Evolutionary conservation across 2,888 invertebrate species (phyloP).

Genomic region (Ormyrus thymus): DNA sequence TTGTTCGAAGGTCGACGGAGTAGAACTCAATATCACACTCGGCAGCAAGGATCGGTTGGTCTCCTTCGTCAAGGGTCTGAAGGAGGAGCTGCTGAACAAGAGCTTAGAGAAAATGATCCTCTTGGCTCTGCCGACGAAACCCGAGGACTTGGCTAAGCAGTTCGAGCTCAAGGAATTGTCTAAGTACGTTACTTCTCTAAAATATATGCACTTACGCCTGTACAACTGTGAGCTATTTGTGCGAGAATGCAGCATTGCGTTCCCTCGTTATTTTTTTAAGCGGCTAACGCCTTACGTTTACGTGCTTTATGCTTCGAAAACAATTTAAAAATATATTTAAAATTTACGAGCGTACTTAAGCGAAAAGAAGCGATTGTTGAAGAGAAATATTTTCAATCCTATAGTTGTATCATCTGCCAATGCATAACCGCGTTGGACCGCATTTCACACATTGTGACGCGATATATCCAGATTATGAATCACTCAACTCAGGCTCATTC

Average conservation of each 20-base stretch:
- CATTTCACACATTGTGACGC: too few species aligned
- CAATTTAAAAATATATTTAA: neutral
- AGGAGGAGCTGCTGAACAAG: slow-evolving; percentile 71
- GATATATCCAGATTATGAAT: too few species aligned
- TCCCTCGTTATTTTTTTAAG: neutral
- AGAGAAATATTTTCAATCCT: too few species aligned
- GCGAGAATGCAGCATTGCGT: neutral
- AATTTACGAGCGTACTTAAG: too few species aligned
- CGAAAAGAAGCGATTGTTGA: too few species aligned
- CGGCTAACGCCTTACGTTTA: slow-evolving; percentile 7
- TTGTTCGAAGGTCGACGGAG: slow-evolving; percentile 75
- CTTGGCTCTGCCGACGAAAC: slow-evolving; percentile 80
- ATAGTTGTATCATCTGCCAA: too few species aligned
- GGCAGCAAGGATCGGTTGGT: slow-evolving; percentile 76
- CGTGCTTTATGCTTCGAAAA: slow-evolving; percentile 17
- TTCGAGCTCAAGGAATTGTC: slow-evolving; percentile 82
- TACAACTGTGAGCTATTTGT: neutral
- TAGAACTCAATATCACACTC: slow-evolving; percentile 78
- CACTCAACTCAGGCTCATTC: too few species aligned
- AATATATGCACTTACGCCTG: neutral
- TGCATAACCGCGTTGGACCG: too few species aligned
- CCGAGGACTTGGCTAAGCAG: slow-evolving; percentile 82
- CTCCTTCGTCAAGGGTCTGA: slow-evolving; percentile 74
- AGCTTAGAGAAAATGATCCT: slow-evolving; percentile 77
- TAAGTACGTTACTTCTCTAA: slow-evolving; percentile 74